A percentile compares a stretch with the other conserved stretches of the same genome.
phyloP scores from a whole-genome alignment of 2,888 invertebrate species.

The Melieria picta region DNA sequence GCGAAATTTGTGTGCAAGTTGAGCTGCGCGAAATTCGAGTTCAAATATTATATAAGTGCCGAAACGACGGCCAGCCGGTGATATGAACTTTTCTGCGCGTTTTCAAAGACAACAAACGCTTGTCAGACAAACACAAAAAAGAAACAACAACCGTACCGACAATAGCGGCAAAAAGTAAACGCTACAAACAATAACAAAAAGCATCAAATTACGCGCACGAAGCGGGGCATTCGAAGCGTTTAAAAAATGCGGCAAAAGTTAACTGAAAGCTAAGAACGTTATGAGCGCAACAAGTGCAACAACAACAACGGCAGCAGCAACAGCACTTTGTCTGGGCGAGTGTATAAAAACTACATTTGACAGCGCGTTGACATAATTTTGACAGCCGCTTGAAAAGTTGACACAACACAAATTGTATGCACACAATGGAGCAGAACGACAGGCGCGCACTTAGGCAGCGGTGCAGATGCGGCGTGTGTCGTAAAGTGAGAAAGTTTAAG shows the following conservation, averaged over 20 bases:
- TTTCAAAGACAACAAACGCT: too few relatives aligned
- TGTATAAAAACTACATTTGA: conserved; percentile 13
- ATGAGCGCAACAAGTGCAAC: neutral
- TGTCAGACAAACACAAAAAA: conserved; percentile 6
- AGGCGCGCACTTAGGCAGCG: neutral
- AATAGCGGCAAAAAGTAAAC: neutral
- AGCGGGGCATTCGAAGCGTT: neutral
- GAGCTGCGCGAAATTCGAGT: conserved; percentile 2
- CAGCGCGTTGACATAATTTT: conserved; percentile 36
- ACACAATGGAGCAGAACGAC: neutral
- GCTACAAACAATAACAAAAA: conserved; percentile 14
- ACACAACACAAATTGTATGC: neutral
- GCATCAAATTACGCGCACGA: conserved; percentile 19
- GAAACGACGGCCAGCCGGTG: too few relatives aligned
- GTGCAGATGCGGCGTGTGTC: neutral
- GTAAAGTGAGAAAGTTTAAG: too few relatives aligned
- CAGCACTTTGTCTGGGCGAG: neutral
- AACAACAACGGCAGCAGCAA: neutral
- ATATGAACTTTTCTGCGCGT: too few relatives aligned
- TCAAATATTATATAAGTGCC: conserved; percentile 10
- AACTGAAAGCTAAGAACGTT: neutral
- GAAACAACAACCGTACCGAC: neutral
- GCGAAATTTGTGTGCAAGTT: neutral
- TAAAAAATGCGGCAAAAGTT: conserved; percentile 8
- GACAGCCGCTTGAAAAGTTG: conserved; percentile 27